Conservation (phyloP, 2,113 vertebrate genomes). For the Stictonetta naevosa region DNA sequence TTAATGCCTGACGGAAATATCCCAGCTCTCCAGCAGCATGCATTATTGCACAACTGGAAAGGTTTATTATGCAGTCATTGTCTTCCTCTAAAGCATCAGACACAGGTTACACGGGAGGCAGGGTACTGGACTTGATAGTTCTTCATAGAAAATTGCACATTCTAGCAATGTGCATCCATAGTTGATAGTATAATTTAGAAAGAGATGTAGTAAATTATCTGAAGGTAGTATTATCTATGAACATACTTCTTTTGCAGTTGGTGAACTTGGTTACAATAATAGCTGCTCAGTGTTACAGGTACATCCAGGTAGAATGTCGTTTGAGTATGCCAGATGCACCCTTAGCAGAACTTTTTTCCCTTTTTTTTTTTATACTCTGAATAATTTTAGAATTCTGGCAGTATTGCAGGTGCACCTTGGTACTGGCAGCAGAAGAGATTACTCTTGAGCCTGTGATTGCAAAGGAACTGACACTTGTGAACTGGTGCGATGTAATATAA, state of each 20-base stretch:
- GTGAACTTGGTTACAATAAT: conserved; percentile 23
- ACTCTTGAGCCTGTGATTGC: conserved; percentile 56
- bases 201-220: conserved; percentile 17
- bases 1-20: conserved; percentile 62
- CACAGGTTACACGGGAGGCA: conserved; percentile 43
- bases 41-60: conserved; percentile 70
- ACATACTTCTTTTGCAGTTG: conserved; percentile 58
- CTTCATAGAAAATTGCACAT: conserved; percentile 32
- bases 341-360: not conserved
- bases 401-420: conserved; percentile 59
- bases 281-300: conserved; percentile 45
- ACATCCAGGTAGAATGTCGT: conserved; percentile 40
- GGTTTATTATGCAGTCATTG: conserved; percentile 51
- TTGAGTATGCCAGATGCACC: conserved; percentile 17
- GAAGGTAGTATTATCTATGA: conserved; percentile 48
- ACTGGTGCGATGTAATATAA: conserved; percentile 22
- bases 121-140: conserved; percentile 51
- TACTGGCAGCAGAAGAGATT: conserved; percentile 54
- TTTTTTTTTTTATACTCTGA: not conserved
- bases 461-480: conserved; percentile 59
- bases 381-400: conserved; percentile 54
- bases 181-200: conserved; percentile 54
- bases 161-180: conserved; percentile 63
- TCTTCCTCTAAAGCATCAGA: conserved; percentile 61
- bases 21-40: conserved; percentile 53